These are phyloP conservation scores for Silurus meridionalis DNA, from an alignment of 2,113 vertebrate species.

Conservation along the genomic window DNA sequence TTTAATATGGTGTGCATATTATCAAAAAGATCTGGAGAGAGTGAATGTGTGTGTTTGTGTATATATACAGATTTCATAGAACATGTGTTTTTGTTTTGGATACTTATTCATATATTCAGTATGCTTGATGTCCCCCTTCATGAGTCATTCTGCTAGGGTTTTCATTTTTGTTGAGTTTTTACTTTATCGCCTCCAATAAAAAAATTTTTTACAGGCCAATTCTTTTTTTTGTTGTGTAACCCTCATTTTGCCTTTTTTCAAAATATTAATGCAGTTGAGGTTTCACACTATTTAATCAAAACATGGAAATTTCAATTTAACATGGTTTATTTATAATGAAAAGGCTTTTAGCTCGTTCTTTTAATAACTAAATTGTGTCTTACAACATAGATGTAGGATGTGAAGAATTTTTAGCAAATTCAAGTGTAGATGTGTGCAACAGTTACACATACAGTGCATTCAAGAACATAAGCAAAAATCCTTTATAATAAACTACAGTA, in stretches of 20 bases:
- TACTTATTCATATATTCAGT: constrained; percentile 40
- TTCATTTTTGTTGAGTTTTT: constrained; percentile 58
- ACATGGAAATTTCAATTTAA: neutral
- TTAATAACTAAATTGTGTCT: neutral
- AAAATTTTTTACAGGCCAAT: constrained; percentile 66
- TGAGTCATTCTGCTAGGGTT: constrained; percentile 55
- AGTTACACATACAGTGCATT: neutral
- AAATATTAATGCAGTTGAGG: neutral
- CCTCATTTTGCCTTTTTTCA: neutral
- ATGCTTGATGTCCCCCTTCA: constrained; percentile 37
- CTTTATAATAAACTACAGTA: neutral
- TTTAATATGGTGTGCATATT: constrained; percentile 46
- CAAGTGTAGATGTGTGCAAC: neutral
- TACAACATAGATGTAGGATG: neutral
- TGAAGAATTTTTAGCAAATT: neutral
- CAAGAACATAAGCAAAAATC: neutral
- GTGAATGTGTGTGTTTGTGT: constrained; percentile 35
- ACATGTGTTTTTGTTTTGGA: constrained; percentile 34
- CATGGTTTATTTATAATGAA: neutral
- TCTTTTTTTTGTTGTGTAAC: constrained; percentile 3
- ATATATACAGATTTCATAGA: constrained; percentile 9
- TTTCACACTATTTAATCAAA: neutral
- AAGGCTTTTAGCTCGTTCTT: neutral
- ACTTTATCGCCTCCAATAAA: constrained; percentile 75
- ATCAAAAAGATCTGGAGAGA: constrained; percentile 4